Conservation (phyloP, 2,113 vertebrate species). For the Atractosteus spatula region DNA sequence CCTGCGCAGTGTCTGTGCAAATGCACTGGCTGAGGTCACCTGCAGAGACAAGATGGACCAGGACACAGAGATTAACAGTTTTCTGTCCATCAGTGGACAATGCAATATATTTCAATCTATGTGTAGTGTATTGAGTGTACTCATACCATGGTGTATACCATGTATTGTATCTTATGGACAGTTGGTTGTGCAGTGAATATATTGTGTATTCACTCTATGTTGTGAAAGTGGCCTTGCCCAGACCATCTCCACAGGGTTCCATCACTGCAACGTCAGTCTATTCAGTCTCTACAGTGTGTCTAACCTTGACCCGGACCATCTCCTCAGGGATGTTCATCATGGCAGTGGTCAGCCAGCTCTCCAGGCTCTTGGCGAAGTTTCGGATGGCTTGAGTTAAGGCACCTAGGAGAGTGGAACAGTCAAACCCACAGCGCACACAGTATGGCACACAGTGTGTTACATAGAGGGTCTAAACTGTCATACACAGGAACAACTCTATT, state of each 20-base stretch:
- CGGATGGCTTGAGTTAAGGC: constrained; percentile 94
- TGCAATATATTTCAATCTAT: no score
- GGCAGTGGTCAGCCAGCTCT: constrained; percentile 84
- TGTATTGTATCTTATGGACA: no score
- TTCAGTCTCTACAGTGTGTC: constrained; percentile 8
- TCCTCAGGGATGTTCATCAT: constrained; percentile 93
- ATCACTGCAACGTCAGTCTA: no score
- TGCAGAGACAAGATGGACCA: constrained; percentile 33
- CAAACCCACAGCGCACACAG: neutral
- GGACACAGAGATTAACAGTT: no score
- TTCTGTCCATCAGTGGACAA: no score
- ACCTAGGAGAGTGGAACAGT: constrained; percentile 58
- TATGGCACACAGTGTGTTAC: neutral
- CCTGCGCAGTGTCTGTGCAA: constrained; percentile 83
- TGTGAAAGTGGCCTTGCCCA: no score
- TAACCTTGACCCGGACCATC: constrained; percentile 88
- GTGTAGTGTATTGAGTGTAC: no score
- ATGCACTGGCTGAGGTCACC: constrained; percentile 81
- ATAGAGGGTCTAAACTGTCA: neutral
- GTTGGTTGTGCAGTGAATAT: no score
- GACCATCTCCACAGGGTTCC: no score
- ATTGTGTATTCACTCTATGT: no score
- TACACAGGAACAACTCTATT: neutral
- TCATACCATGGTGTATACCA: no score
- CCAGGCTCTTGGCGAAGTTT: constrained; percentile 90